Percentiles rank a stretch among this genome's conserved stretches.
phyloP scores from a whole-genome alignment of 2,797 vertebrate genomes.

The Aratinga solstitialis region DNA sequence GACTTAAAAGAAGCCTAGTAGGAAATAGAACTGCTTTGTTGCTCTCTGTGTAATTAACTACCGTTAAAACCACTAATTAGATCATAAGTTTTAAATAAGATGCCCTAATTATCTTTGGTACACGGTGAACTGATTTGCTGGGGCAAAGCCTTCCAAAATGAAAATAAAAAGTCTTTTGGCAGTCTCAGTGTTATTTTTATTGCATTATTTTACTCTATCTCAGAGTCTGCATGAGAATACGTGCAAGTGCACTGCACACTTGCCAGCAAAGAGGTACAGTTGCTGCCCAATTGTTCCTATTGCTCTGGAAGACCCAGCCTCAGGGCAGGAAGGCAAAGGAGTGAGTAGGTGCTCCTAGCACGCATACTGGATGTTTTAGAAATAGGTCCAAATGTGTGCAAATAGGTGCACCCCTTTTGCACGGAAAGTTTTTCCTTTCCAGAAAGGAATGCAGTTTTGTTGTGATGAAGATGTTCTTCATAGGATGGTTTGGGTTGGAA shows the following conservation, averaged over 20 bases:
- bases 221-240: background rate
- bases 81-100: conserved; percentile 84
- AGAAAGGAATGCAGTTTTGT: background rate
- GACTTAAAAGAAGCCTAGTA: conserved; percentile 62
- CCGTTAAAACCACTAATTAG: conserved; percentile 81
- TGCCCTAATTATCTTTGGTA: conserved; percentile 81
- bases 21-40: conserved; percentile 79
- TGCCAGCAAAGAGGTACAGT: background rate
- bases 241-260: background rate
- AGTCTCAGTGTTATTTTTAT: conserved; percentile 13
- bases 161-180: conserved; percentile 35
- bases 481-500: background rate
- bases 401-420: background rate
- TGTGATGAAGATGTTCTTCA: background rate
- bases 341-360: background rate
- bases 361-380: background rate
- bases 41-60: conserved; percentile 81
- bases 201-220: background rate
- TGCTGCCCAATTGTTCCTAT: background rate
- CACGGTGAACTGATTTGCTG: conserved; percentile 70
- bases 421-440: background rate
- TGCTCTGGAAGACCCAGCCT: background rate
- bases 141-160: conserved; percentile 73
- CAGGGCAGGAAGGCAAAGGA: background rate
- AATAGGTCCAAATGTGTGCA: background rate